Conservation (phyloP, 1,140 invertebrate species). For the Archivesica marissinica region DNA sequence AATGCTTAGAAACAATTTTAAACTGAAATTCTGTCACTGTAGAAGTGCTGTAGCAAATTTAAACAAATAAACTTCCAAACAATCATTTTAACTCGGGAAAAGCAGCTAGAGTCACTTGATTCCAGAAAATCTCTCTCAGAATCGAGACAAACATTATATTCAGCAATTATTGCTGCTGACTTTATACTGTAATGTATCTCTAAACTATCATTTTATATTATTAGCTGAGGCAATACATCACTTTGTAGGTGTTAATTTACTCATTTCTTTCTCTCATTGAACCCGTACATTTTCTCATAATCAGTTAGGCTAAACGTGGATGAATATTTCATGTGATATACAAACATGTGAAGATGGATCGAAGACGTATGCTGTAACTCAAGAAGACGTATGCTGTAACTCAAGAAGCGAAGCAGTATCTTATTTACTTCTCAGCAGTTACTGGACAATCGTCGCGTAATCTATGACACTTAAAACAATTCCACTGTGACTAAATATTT, state of each 20-base stretch:
- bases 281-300: not conserved
- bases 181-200: too few species aligned
- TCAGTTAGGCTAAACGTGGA: not conserved
- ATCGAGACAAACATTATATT: too few species aligned
- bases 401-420: not conserved
- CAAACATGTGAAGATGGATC: not conserved
- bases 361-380: not conserved
- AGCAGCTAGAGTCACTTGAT: too few species aligned
- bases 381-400: not conserved
- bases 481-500: too few species aligned
- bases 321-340: constrained; percentile 25
- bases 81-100: not conserved
- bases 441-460: too few species aligned
- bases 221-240: not conserved
- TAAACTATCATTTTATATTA: too few species aligned
- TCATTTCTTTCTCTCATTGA: not conserved
- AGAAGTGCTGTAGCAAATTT: not conserved
- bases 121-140: too few species aligned
- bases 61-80: not conserved
- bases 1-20: not conserved
- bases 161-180: too few species aligned
- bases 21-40: not conserved
- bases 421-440: constrained; percentile 9
- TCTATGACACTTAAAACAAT: too few species aligned
- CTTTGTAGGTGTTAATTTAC: constrained; percentile 14